Conservation (phyloP, 1,140 invertebrate species). For the Drosophila parvula region DNA sequence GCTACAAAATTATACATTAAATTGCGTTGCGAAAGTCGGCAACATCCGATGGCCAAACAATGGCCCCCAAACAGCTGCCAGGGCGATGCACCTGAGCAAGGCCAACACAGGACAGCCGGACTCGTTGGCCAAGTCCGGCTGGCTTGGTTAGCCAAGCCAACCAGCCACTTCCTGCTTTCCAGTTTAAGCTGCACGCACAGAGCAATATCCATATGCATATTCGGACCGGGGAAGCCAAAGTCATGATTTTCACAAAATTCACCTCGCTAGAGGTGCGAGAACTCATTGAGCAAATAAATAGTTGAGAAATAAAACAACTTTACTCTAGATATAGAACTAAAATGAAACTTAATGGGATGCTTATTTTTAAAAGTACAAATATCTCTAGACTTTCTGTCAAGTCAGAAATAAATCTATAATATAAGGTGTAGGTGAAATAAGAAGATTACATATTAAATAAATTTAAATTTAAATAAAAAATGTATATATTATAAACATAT, state of each 20-base stretch:
- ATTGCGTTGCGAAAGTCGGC: constrained; percentile 70
- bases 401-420: too few species aligned
- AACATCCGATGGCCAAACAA: constrained; percentile 78
- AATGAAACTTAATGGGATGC: not conserved
- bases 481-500: too few species aligned
- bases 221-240: not conserved
- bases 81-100: constrained; percentile 65
- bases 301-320: not conserved
- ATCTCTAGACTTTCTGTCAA: too few species aligned
- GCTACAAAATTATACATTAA: constrained; percentile 80
- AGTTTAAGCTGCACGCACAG: constrained; percentile 67
- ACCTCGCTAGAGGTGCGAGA: constrained; percentile 42
- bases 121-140: constrained; percentile 21
- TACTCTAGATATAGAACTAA: too few species aligned
- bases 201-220: constrained; percentile 42
- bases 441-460: too few species aligned
- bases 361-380: too few species aligned
- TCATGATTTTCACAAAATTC: constrained; percentile 36
- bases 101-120: constrained; percentile 48
- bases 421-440: too few species aligned
- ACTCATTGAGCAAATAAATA: not conserved
- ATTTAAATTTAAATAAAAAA: too few species aligned
- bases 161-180: constrained; percentile 79
- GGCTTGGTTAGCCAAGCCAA: constrained; percentile 80
- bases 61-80: constrained; percentile 72